Evolutionary conservation across 1,140 invertebrate genomes (phyloP).

Genomic region (Cydia splendana): DNA sequence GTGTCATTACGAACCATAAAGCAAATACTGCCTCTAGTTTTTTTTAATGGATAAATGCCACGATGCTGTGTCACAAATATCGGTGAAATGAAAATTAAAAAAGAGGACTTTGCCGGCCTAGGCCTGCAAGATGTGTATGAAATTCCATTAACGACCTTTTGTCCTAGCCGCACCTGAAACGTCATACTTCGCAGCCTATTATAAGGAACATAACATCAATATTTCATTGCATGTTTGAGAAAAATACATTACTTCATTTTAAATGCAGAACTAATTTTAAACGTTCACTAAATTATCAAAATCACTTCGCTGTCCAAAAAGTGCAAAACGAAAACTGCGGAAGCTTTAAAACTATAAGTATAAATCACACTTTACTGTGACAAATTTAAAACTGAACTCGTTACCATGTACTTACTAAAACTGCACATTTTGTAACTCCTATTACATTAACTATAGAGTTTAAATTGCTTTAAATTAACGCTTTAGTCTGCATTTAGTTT

Average conservation of each 20-base stretch:
- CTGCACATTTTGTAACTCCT: neutral
- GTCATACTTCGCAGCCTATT: too few relatives aligned
- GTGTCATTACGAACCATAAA: too few relatives aligned
- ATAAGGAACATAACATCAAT: too few relatives aligned
- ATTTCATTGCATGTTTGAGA: too few relatives aligned
- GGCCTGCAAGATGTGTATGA: too few relatives aligned
- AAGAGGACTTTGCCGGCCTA: too few relatives aligned
- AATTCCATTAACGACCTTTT: too few relatives aligned
- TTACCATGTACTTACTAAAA: conserved; percentile 5
- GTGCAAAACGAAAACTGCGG: conserved; percentile 2
- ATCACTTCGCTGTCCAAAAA: conserved; percentile 25
- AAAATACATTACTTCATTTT: neutral
- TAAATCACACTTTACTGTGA: conserved; percentile 29
- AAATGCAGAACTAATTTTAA: conserved; percentile 7
- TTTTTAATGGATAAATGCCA: too few relatives aligned
- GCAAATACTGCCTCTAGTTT: too few relatives aligned
- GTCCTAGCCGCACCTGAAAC: too few relatives aligned
- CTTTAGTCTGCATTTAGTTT: neutral
- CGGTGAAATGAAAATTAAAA: too few relatives aligned
- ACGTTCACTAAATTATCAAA: conserved; percentile 26
- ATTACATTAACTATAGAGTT: neutral
- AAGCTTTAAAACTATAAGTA: conserved; percentile 30
- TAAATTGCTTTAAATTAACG: conserved; percentile 10
- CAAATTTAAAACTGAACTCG: conserved; percentile 30
- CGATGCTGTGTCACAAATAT: too few relatives aligned